Evolutionary conservation across 2,113 vertebrate species (phyloP).

Genomic region (Haplochromis vanheusdeni): DNA sequence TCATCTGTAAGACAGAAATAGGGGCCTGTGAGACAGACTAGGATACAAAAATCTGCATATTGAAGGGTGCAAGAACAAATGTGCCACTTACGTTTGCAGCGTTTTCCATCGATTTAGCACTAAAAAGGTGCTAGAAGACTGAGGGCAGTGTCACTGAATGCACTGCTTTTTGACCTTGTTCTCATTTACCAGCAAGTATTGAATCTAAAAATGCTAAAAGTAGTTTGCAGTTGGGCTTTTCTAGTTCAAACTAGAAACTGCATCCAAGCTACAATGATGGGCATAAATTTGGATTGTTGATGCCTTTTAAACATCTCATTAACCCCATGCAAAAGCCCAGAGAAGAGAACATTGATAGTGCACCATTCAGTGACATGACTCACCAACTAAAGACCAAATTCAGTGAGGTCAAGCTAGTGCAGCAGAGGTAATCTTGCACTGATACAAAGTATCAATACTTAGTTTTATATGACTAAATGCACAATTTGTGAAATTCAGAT

Average conservation of each 20-base stretch:
- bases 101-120: constrained; percentile 41
- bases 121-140: constrained; percentile 30
- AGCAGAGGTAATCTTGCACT: constrained; percentile 11
- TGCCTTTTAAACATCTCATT: background rate
- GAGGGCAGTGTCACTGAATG: background rate
- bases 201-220: background rate
- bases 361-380: constrained; percentile 16
- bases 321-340: background rate
- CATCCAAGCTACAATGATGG: constrained; percentile 41
- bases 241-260: background rate
- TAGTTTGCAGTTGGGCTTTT: background rate
- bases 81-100: constrained; percentile 55
- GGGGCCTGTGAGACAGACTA: background rate
- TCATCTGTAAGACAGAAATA: constrained; percentile 78
- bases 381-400: constrained; percentile 8
- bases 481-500: background rate
- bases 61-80: constrained; percentile 26
- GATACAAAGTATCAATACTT: background rate
- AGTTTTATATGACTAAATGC: background rate
- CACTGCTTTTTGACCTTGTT: background rate
- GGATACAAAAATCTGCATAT: background rate
- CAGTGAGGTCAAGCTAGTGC: background rate
- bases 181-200: background rate
- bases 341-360: background rate
- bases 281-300: constrained; percentile 63